These are phyloP conservation scores for Dicrostonyx torquatus DNA, from an alignment of 2,797 vertebrate species.

Conservation along the genomic window DNA sequence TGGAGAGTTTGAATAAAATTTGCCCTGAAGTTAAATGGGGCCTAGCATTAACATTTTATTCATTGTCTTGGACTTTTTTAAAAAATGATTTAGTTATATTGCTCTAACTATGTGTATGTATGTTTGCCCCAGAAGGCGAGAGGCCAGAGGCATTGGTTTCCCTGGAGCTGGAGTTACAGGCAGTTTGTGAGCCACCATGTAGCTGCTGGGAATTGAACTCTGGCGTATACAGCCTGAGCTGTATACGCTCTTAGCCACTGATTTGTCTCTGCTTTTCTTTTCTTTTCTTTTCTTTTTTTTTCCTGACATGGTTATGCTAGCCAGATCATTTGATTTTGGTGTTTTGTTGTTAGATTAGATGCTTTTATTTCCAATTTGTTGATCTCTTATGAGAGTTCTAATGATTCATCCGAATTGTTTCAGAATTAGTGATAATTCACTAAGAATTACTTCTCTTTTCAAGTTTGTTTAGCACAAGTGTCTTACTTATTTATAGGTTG, in stretches of 20 bases:
- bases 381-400: background rate
- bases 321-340: constrained; percentile 11
- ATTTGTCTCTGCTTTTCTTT: background rate
- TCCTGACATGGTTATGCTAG: background rate
- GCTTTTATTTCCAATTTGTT: constrained; percentile 58
- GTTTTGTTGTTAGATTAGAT: background rate
- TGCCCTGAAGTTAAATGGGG: constrained; percentile 8
- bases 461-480: background rate
- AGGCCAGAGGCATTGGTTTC: background rate
- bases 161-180: background rate
- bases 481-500: constrained; percentile 23
- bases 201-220: background rate
- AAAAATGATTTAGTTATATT: background rate
- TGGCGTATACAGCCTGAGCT: background rate
- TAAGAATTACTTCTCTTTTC: constrained; percentile 19
- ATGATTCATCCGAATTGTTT: background rate
- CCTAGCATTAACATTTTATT: constrained; percentile 26
- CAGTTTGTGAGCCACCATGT: background rate
- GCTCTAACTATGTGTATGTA: background rate
- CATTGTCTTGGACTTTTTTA: background rate
- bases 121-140: background rate
- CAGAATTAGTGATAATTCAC: constrained; percentile 41
- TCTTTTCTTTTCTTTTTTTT: background rate
- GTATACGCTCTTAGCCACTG: background rate
- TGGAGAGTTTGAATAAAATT: constrained; percentile 49